phyloP scores from a whole-genome alignment of 2,888 invertebrate genomes.

The Cataglyphis altisquamis region DNA sequence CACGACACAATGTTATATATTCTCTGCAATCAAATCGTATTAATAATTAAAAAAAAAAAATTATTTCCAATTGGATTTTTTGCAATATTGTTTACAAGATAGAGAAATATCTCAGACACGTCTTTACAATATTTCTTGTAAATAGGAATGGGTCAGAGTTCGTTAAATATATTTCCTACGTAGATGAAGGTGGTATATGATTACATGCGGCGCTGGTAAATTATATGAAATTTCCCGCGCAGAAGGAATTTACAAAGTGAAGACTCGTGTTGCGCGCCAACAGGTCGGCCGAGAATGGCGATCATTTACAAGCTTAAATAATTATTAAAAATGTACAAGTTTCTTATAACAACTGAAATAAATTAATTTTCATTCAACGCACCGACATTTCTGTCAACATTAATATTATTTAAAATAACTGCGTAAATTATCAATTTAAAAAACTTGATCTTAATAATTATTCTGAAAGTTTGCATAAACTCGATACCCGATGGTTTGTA shows the following conservation, averaged over 20 bases:
- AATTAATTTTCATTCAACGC: background rate
- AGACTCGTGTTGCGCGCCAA: conserved; percentile 49
- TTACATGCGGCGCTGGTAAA: conserved; percentile 44
- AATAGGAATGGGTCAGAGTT: background rate
- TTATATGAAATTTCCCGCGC: conserved; percentile 61
- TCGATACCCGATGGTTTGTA: background rate
- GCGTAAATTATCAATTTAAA: background rate
- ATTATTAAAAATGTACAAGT: conserved; percentile 1
- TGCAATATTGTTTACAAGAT: background rate
- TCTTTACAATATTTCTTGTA: conserved; percentile 10
- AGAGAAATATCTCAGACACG: background rate
- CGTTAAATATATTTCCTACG: conserved; percentile 9
- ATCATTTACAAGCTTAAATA: conserved; percentile 25
- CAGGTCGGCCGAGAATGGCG: background rate
- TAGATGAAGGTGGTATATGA: conserved; percentile 23
- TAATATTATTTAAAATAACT: background rate
- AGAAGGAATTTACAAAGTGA: conserved; percentile 59
- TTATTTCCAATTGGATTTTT: background rate
- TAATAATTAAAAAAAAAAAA: background rate
- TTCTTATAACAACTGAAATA: background rate
- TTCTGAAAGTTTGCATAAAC: background rate
- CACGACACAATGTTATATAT: background rate
- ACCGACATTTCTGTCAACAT: background rate
- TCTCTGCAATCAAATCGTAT: background rate
- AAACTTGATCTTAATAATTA: background rate